Percentiles rank a stretch among this genome's conserved stretches.
phyloP scores from a whole-genome alignment of 2,113 vertebrate species.

The Ovis aries region ARS-UI_Ramb_v3.0 NC_056056.1:114721501-114722000 shows the following conservation, averaged over 20 bases:
- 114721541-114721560: background rate
- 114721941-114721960: background rate
- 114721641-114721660: background rate
- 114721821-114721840: background rate
- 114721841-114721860: background rate
- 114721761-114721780: fast-evolving
- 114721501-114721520: background rate
- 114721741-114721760: background rate
- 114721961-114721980: background rate
- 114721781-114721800: background rate
- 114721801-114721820: background rate
- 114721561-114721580: background rate
- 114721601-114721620: background rate
- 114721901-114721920: background rate
- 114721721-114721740: background rate
- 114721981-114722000: background rate
- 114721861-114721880: background rate
- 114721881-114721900: background rate
- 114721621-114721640: background rate
- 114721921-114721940: background rate
- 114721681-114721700: background rate
- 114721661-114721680: background rate
- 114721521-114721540: background rate
- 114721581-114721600: background rate
- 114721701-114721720: background rate